Evolutionary conservation across 2,113 vertebrate species (phyloP).

Genomic region (Microcebus lehilahytsara): DNA sequence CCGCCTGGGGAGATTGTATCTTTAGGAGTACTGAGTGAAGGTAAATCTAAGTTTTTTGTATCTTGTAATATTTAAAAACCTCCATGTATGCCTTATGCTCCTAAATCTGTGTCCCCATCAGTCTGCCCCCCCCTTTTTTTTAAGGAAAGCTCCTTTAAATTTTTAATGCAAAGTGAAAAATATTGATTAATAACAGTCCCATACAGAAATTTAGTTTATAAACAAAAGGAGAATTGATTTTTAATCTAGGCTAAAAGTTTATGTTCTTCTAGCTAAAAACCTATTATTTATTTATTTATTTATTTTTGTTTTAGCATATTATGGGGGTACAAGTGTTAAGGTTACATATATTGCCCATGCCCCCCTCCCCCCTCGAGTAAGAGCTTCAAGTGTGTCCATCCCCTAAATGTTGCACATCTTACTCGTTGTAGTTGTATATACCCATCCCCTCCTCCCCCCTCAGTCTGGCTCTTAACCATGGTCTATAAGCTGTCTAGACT

Average conservation of each 20-base stretch:
- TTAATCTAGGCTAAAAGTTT: neutral
- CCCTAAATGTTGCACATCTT: too few relatives aligned
- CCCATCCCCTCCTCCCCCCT: too few relatives aligned
- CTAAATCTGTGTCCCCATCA: neutral
- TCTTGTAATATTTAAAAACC: neutral
- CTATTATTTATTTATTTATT: neutral
- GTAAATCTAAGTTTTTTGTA: constrained; percentile 74
- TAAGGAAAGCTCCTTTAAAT: neutral
- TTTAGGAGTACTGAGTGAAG: constrained; percentile 88
- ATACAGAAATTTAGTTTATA: constrained; percentile 3
- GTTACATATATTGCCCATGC: too few relatives aligned
- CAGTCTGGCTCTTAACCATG: neutral
- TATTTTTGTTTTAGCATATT: too few relatives aligned
- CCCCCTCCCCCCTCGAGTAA: too few relatives aligned
- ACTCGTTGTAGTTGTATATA: too few relatives aligned
- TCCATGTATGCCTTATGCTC: neutral
- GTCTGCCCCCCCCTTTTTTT: neutral
- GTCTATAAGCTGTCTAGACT: neutral
- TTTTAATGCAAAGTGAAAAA: neutral
- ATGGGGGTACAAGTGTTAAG: too few relatives aligned
- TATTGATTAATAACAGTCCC: neutral
- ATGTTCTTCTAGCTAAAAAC: neutral
- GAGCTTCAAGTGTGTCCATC: too few relatives aligned
- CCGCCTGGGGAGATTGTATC: constrained; percentile 86
- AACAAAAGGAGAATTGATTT: constrained; percentile 27